phyloP scores from a whole-genome alignment of 2,888 invertebrate genomes.

The Cryptocephalus moraei region DNA sequence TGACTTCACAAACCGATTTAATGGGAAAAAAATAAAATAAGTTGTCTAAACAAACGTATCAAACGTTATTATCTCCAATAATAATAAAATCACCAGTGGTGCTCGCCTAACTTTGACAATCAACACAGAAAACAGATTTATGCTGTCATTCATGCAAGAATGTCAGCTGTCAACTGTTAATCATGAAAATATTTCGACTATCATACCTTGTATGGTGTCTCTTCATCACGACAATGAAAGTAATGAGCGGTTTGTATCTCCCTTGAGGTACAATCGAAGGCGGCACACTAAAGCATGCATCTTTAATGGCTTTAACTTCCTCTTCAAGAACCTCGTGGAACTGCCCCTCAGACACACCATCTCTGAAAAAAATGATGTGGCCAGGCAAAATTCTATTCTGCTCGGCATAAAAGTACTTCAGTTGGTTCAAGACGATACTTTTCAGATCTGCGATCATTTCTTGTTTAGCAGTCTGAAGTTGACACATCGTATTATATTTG shows the following conservation, averaged over 20 bases:
- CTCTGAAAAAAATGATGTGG: constrained; percentile 66
- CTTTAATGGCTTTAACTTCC: neutral
- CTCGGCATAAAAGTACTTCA: constrained; percentile 44
- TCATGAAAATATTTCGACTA: too few relatives aligned
- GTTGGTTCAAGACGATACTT: constrained; percentile 43
- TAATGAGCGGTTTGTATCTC: constrained; percentile 38
- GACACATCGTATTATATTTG: constrained; percentile 38
- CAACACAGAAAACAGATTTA: too few relatives aligned
- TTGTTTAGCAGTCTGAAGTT: neutral
- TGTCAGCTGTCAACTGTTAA: too few relatives aligned
- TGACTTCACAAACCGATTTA: too few relatives aligned
- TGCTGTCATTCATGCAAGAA: too few relatives aligned
- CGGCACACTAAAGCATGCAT: neutral
- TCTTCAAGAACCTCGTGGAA: constrained; percentile 45
- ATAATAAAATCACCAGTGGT: too few relatives aligned
- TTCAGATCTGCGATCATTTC: constrained; percentile 55
- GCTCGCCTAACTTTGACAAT: too few relatives aligned
- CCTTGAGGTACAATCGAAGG: too few relatives aligned
- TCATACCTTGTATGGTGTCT: constrained; percentile 85
- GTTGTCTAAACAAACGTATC: too few relatives aligned
- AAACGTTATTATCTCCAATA: too few relatives aligned
- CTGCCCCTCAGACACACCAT: constrained; percentile 82
- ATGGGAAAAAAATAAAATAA: too few relatives aligned
- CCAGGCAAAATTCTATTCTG: constrained; percentile 43
- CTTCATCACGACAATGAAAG: constrained; percentile 92